Conservation (phyloP, 2,888 invertebrate genomes). For the Tenthredo scrophulariae region DNA sequence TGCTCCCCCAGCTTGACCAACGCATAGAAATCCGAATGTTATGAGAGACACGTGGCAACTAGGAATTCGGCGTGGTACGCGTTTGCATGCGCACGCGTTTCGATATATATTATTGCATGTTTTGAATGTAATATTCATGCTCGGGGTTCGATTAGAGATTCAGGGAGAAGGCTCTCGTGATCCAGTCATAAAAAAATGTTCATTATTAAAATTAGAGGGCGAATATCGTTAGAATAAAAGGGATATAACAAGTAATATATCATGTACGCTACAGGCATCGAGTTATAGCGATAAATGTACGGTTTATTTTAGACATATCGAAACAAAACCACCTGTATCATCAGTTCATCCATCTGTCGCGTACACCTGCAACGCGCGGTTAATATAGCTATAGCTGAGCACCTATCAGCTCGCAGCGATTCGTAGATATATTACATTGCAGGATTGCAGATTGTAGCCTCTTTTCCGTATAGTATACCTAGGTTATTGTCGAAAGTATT, state of each 20-base stretch:
- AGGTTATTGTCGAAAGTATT: not conserved
- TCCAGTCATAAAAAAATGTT: not conserved
- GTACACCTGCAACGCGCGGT: constrained; percentile 18
- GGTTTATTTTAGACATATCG: not conserved
- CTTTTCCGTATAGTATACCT: not conserved
- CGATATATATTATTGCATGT: not conserved
- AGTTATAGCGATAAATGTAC: not conserved
- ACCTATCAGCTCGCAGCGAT: constrained; percentile 32
- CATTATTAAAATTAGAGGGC: not conserved
- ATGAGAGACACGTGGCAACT: constrained; percentile 36
- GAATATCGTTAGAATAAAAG: not conserved
- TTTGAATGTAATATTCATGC: not conserved
- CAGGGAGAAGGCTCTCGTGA: not conserved
- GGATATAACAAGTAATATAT: not conserved
- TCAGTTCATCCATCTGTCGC: constrained; percentile 41
- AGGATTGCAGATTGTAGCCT: not conserved
- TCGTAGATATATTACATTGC: not conserved
- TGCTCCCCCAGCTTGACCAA: not conserved
- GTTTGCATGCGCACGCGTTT: constrained; percentile 1
- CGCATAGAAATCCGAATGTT: constrained; percentile 13
- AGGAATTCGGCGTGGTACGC: not conserved
- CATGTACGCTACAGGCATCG: not conserved
- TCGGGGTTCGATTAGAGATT: not conserved
- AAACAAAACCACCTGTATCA: constrained; percentile 42
- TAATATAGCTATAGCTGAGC: not conserved